These are phyloP conservation scores for Aurelia coerulea DNA, from an alignment of 30 jellyfish, hydroid and myxozoan genomes.

Conservation along the genomic window DNA sequence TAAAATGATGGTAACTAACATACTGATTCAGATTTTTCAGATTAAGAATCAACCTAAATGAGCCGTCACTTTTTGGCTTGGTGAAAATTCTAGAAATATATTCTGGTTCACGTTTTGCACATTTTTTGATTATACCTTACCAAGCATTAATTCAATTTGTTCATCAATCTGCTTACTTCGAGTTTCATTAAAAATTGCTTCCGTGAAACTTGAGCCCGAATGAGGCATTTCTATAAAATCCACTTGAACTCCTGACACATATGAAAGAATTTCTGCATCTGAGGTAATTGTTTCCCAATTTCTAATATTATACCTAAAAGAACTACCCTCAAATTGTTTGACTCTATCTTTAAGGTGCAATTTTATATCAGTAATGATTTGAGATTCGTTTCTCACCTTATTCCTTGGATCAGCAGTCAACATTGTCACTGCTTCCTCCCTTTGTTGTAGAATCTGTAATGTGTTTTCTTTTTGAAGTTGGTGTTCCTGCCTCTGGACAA, in stretches of 20 bases:
- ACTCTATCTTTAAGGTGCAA: neutral
- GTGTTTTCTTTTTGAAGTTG: neutral
- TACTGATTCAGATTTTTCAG: neutral
- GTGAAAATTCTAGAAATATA: neutral
- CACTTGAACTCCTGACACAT: neutral
- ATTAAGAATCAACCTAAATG: neutral
- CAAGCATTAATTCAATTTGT: conserved; percentile 1
- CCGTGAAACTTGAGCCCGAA: neutral
- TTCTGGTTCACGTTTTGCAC: neutral
- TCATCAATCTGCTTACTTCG: conserved; percentile 1
- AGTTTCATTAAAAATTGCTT: neutral
- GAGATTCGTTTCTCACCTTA: neutral
- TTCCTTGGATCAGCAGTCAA: neutral
- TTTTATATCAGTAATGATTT: neutral
- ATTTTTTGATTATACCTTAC: neutral
- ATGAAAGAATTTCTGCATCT: neutral
- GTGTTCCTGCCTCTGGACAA: neutral
- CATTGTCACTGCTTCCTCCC: conserved; percentile 1
- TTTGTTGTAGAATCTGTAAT: neutral
- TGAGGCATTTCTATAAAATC: neutral
- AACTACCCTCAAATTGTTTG: neutral
- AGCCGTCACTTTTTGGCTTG: neutral
- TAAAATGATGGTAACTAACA: conserved; percentile 1
- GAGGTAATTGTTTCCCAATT: neutral
- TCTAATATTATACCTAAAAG: neutral